Conservation (phyloP, 2,113 vertebrate genomes). For the Pangasianodon hypophthalmus region DNA sequence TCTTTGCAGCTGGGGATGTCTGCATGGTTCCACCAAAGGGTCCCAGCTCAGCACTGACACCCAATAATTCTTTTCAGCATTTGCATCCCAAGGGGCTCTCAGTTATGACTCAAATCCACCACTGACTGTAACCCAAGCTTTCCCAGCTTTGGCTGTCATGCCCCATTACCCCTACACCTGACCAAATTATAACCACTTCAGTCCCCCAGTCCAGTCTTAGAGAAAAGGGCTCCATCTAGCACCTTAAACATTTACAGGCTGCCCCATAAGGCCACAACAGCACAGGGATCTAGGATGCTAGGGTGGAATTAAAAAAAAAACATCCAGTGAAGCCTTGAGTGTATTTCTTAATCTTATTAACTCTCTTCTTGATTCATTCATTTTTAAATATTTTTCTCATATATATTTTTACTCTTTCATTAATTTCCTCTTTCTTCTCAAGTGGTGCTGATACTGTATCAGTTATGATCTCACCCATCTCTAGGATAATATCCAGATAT, state of each 20-base stretch:
- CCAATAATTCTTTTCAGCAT: constrained; percentile 49
- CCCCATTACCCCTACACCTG: constrained; percentile 27
- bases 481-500: constrained; percentile 11
- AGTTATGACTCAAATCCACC: background rate
- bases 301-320: background rate
- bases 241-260: background rate
- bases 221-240: background rate
- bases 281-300: background rate
- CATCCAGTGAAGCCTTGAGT: background rate
- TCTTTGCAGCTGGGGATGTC: constrained; percentile 7
- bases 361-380: background rate
- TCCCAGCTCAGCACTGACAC: background rate
- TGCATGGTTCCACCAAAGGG: background rate
- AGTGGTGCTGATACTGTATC: background rate
- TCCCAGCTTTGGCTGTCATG: background rate
- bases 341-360: background rate
- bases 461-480: constrained; percentile 15
- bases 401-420: background rate
- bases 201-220: too few species aligned
- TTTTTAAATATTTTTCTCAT: background rate
- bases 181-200: constrained; percentile 21
- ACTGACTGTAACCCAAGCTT: background rate
- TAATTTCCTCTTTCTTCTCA: background rate
- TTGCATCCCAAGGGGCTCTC: constrained; percentile 9
- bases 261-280: background rate